phyloP scores from a whole-genome alignment of 2,888 invertebrate species.

The Charanyca ferruginea region DNA sequence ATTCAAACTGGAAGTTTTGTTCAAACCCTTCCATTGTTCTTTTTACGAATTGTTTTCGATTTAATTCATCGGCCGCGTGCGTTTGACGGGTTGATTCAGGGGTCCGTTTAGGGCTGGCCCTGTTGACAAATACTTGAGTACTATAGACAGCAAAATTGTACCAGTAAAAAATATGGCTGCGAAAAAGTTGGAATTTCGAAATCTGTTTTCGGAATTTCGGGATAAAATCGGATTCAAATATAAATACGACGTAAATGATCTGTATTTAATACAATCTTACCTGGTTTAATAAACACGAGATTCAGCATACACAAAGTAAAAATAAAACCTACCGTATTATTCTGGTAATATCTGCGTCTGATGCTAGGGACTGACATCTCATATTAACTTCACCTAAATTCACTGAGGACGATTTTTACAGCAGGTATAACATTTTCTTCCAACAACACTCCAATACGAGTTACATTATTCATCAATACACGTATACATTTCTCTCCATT shows the following conservation, averaged over 20 bases:
- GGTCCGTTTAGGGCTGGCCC: slow-evolving; percentile 60
- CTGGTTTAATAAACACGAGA: too few species aligned
- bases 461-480: slow-evolving; percentile 12
- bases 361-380: too few species aligned
- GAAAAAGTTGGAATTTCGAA: neutral
- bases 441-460: neutral
- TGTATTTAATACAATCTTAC: too few species aligned
- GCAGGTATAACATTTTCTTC: neutral
- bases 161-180: neutral
- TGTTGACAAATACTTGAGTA: slow-evolving; percentile 23
- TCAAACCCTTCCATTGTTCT: slow-evolving; percentile 69
- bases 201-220: neutral
- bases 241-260: neutral
- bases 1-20: slow-evolving; percentile 67
- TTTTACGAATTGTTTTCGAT: slow-evolving; percentile 71
- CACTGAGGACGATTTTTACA: too few species aligned
- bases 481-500: neutral
- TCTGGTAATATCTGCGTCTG: too few species aligned
- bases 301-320: too few species aligned
- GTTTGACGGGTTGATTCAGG: slow-evolving; percentile 70
- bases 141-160: slow-evolving; percentile 6
- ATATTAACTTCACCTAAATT: too few species aligned
- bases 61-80: slow-evolving; percentile 69
- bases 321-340: too few species aligned
- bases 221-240: neutral